Base-by-base conservation (phyloP, 2,888 invertebrate genomes). In the Drosophila borealis region DNA sequence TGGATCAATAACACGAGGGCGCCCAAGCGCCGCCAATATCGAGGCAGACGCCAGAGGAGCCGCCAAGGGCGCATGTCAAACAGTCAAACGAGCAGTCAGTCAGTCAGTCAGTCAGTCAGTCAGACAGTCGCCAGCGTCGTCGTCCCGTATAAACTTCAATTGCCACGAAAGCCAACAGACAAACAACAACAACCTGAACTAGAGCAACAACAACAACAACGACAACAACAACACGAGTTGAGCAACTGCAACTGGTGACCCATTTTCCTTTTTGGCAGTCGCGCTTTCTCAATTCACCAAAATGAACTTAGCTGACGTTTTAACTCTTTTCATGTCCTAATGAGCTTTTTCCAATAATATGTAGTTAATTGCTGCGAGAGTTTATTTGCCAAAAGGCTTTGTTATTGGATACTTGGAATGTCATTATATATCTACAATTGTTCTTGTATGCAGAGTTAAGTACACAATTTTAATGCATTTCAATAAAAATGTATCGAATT, bases 201-300 rank as follows among this genome's bases (percentile, higher is more conserved):
- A 50, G 19, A 62, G 46, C 37, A 42, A 19, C 36, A 53, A 36
- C 29, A 41, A 21, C 44, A 50, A 37, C 54, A 49, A 36, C 53
- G 17, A 37, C 37, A 48, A 37, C 36, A 48, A 44, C 45, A 44
- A 25, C 33, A 25, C 21, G 42, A 57, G 50, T 61, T 68, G 69
- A 70, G 45, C 46, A 57, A 73, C 74, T 76, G 78, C 85, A 82
- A 83, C 82, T 84, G 74, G 81, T 83, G 85, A 83, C 83, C 83
- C 81, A 81, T 66, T 81, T 80, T 51, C 55, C 25, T 62, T 51
- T 46, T 60, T 55, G 70, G 51, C 74, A 64, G 33, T 61, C n/a
- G 10, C 46, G 34, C 25, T 44, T 59, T 54, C 53, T 13, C 14
- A 36, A 25, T 8, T 8, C 25, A 25, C 8, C 8, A 10, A 36